Evolutionary conservation across 2,797 vertebrate species (phyloP).

Genomic region (Centroberyx gerrardi): DNA sequence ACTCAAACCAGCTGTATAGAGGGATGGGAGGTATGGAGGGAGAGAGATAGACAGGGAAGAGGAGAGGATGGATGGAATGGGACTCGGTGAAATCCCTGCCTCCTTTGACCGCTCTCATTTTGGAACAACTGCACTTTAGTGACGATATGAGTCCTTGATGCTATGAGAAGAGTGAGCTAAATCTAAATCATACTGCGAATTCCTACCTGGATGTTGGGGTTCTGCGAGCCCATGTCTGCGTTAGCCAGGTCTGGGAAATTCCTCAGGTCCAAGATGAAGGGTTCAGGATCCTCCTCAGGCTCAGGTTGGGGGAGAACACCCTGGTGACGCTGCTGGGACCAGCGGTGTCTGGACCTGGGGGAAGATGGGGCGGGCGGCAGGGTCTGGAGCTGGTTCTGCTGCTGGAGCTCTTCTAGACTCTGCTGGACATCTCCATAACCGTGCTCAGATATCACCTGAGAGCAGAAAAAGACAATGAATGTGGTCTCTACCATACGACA

Average conservation of each 20-base stretch:
- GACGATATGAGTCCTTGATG: conserved; percentile 2
- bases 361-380: conserved; percentile 56
- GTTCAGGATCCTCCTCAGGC: conserved; percentile 74
- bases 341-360: conserved; percentile 63
- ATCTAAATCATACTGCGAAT: background rate
- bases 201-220: conserved; percentile 92
- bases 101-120: conserved; percentile 10
- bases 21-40: conserved; percentile 24
- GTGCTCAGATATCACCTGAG: conserved; percentile 72
- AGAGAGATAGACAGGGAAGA: conserved; percentile 25
- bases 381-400: conserved; percentile 76
- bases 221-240: conserved; percentile 86
- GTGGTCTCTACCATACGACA: too few species aligned
- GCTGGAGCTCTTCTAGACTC: conserved; percentile 61
- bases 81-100: background rate
- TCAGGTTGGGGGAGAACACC: conserved; percentile 50
- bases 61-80: background rate
- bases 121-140: conserved; percentile 5
- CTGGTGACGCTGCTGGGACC: conserved; percentile 68
- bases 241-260: conserved; percentile 89
- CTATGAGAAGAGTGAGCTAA: background rate
- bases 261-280: conserved; percentile 88
- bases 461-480: conserved; percentile 13
- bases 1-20: conserved; percentile 73
- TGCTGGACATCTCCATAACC: conserved; percentile 41